Evolutionary conservation across 2,113 vertebrate species (phyloP).

Genomic region (Tyto alba): DNA sequence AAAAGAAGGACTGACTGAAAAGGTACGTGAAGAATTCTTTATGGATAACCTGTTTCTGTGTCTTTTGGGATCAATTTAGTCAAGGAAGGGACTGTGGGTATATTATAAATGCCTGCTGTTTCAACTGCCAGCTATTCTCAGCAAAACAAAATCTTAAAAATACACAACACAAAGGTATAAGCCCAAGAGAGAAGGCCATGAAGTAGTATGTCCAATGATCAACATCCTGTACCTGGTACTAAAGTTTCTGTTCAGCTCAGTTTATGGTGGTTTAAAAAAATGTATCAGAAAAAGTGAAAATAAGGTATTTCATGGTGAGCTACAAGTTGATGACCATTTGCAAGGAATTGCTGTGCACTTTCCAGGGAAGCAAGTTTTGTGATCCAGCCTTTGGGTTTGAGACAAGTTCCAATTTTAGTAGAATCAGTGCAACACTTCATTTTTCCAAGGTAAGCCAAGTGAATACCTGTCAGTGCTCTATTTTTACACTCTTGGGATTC

Average conservation of each 20-base stretch:
- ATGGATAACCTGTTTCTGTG: neutral
- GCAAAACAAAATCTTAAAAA: neutral
- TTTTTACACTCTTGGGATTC: neutral
- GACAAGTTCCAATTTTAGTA: neutral
- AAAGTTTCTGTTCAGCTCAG: neutral
- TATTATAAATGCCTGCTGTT: neutral
- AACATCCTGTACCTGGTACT: neutral
- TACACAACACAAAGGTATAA: neutral
- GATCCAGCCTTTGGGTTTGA: neutral
- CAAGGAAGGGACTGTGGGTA: neutral
- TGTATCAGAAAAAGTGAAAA: neutral
- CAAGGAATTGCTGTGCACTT: neutral
- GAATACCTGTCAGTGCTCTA: neutral
- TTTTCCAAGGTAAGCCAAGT: neutral
- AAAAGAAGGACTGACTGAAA: slow-evolving; percentile 23
- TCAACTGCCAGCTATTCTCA: neutral
- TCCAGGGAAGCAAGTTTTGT: neutral
- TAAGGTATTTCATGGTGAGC: neutral
- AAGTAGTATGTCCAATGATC: neutral
- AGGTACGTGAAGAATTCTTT: neutral
- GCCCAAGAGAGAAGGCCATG: neutral
- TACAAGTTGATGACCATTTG: neutral
- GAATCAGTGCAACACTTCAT: neutral
- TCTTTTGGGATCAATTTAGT: neutral
- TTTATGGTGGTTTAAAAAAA: neutral